Base-by-base conservation (phyloP, 2,797 vertebrate genomes). In the Tachyglossus aculeatus region DNA sequence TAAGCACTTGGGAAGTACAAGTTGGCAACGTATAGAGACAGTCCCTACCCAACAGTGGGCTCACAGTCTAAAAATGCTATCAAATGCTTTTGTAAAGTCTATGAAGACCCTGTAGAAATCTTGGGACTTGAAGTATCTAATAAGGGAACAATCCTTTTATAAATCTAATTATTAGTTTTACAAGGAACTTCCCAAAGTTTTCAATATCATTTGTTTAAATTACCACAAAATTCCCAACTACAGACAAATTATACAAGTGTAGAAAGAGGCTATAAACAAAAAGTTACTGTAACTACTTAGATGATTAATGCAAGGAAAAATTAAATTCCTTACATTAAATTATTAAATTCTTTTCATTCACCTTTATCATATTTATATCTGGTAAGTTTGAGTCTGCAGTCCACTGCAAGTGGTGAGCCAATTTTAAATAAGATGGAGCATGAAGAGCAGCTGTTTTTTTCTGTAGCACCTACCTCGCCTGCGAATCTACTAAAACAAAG, bases 401-500 rank as follows among this genome's bases (percentile, higher is more conserved):
- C 65, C 12, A 27, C 7, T 48, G 8, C 36, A 68, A 69, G 53
- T 63, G 10, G 43, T 62, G 0, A 43, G 52, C 55, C 14, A 4
- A 2, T 52, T 9, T 82, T 70, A 47, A 62, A 0, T 29, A 57
- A 69, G 21, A 62, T 66, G 34, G 22, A 25, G 3, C 45, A 62
- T 67, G 15, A 57, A 78, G 78, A 71, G 4, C 31, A 75, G 24
- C 12, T 70, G 58, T 54, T 81, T 34, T 64, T 80, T 73, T 33
- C 13, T 65, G 2, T 74, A 50, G 6, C 50, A 25, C 52, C 77
- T 78, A 45, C 29, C 15, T 78, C 71, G 80, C 44, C 54, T 47
- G 65, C 57, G 76, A 38, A 78, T 45, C 44, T 85, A 10, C 24
- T 76, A 64, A 84, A 32, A 27, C 25, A 72, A 77, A 36, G 62